Evolutionary conservation across 2,797 vertebrate genomes (phyloP).

Genomic region (Rhabdomys pumilio): DNA sequence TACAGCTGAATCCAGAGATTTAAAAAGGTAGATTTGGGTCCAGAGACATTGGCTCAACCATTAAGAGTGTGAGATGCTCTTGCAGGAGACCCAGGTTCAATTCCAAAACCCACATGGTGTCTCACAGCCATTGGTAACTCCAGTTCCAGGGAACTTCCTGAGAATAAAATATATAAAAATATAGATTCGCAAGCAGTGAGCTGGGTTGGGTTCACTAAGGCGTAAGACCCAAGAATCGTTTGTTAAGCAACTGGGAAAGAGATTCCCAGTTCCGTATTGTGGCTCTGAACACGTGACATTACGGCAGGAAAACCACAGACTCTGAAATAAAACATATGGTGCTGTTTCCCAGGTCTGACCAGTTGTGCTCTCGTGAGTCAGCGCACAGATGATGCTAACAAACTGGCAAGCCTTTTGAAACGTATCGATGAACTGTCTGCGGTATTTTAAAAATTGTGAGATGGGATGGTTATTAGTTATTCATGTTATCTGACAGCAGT

Average conservation of each 20-base stretch:
- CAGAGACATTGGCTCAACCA: neutral
- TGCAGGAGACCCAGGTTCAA: neutral
- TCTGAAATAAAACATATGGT: neutral
- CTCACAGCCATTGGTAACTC: neutral
- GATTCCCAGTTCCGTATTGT: neutral
- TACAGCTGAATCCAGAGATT: neutral
- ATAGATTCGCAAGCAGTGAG: neutral
- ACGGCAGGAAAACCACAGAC: neutral
- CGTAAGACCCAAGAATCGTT: neutral
- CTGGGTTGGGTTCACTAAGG: neutral
- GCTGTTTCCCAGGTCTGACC: neutral
- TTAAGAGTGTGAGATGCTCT: neutral
- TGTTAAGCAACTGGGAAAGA: neutral
- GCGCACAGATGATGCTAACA: neutral
- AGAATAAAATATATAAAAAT: neutral
- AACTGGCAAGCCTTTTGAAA: neutral
- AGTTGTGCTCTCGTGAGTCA: neutral
- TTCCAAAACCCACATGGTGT: neutral
- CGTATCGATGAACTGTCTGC: neutral
- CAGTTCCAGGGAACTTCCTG: neutral
- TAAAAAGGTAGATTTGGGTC: neutral
- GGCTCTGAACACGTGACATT: neutral
- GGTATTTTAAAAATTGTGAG: neutral
- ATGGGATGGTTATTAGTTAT: slow-evolving; percentile 14
- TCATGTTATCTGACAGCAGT: slow-evolving; percentile 29